Conservation (phyloP, 2,797 vertebrate genomes). For the Enteromius treurensis region DNA sequence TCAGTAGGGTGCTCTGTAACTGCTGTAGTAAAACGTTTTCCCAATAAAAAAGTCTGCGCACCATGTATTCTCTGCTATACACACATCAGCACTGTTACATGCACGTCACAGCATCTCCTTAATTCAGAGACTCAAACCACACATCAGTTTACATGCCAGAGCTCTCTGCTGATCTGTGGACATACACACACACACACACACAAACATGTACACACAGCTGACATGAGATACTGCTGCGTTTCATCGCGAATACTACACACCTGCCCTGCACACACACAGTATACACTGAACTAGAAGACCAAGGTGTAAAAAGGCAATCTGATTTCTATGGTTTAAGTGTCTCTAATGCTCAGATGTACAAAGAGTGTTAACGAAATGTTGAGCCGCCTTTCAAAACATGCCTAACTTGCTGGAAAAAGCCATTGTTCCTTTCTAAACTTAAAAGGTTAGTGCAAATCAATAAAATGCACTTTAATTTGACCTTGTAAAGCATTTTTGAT, state of each 20-base stretch:
- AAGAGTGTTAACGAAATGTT: background rate
- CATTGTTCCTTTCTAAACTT: background rate
- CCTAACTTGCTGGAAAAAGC: background rate
- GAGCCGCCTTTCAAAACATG: background rate
- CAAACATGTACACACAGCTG: slow-evolving; percentile 2
- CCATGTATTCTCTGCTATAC: slow-evolving; percentile 75
- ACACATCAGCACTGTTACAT: slow-evolving; percentile 74
- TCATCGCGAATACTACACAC: background rate
- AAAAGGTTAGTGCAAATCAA: background rate
- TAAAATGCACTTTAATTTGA: background rate
- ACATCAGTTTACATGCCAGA: slow-evolving; percentile 33
- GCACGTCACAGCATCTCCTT: slow-evolving; percentile 19
- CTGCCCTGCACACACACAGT: background rate
- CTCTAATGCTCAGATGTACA: background rate
- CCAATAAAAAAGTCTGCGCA: slow-evolving; percentile 82
- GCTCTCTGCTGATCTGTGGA: slow-evolving; percentile 25
- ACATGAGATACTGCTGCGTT: background rate
- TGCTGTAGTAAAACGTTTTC: slow-evolving; percentile 85
- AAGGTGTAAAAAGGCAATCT: background rate
- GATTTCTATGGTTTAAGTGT: background rate
- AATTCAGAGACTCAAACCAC: slow-evolving; percentile 40
- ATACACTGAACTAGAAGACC: background rate
- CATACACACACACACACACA: slow-evolving; percentile 26
- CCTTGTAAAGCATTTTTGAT: background rate
- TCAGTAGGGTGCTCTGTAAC: slow-evolving; percentile 68